A percentile compares a stretch with the other conserved stretches of the same genome.
Conservation (phyloP, 2,888 invertebrate species). For the Caenorhabditis japonica region DNA sequence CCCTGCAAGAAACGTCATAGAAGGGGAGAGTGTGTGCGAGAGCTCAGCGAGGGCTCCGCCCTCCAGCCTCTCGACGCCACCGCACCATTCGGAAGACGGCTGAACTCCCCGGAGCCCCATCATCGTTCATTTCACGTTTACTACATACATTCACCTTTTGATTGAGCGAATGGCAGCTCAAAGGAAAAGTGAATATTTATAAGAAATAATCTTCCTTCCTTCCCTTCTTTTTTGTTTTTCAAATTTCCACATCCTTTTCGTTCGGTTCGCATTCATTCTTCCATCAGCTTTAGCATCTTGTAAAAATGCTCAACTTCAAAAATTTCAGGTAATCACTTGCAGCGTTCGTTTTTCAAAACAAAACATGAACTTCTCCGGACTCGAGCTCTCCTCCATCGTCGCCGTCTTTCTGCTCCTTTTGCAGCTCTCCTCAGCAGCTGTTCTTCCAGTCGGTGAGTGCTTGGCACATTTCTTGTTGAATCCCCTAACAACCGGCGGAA, state of each 20-base stretch:
- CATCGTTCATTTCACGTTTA: too few species aligned
- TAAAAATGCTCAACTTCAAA: too few species aligned
- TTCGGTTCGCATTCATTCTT: not conserved
- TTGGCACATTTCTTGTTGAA: too few species aligned
- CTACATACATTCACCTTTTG: not conserved
- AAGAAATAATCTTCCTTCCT: conserved; percentile 21
- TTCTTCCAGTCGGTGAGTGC: conserved; percentile 48
- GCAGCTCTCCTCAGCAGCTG: conserved; percentile 46
- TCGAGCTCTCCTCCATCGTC: conserved; percentile 43
- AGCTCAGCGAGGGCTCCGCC: conserved; percentile 12
- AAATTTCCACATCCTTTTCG: not conserved
- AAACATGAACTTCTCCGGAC: conserved; percentile 43
- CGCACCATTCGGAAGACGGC: conserved; percentile 13
- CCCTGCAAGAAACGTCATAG: conserved; percentile 9
- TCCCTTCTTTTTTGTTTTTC: not conserved
- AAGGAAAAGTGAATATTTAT: conserved; percentile 1
- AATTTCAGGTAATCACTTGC: conserved; percentile 39
- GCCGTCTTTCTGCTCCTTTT: conserved; percentile 43
- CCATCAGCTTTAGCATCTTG: too few species aligned
- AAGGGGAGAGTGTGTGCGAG: conserved; percentile 5
- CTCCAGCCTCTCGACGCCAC: not conserved
- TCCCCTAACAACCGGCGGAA: not conserved
- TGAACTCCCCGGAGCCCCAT: conserved; percentile 21
- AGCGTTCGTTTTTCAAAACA: too few species aligned
- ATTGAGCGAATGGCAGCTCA: conserved; percentile 18